phyloP scores from a whole-genome alignment of 37 sponge, comb jelly and placozoan species.

The Halisarca cf. caerulea region DNA sequence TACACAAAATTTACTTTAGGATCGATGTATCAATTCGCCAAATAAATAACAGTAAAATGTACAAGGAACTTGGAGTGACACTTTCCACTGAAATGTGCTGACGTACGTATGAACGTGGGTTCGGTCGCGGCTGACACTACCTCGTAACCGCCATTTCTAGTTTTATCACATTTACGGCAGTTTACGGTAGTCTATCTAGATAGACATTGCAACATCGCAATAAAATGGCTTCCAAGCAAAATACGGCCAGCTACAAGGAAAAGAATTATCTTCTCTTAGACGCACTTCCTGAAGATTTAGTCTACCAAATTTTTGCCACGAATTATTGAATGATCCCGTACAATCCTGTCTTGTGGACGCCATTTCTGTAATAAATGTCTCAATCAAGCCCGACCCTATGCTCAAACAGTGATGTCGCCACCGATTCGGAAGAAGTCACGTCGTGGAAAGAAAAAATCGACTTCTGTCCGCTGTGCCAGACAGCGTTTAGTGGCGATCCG shows the following conservation, averaged over 20 bases:
- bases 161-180: too few species aligned
- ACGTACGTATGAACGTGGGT: too few species aligned
- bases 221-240: too few species aligned
- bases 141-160: too few species aligned
- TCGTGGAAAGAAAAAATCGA: neutral
- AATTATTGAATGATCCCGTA: neutral
- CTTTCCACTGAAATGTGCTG: too few species aligned
- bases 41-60: too few species aligned
- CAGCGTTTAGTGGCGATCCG: neutral
- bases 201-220: too few species aligned
- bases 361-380: slow-evolving; percentile 13
- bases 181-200: too few species aligned
- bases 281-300: slow-evolving; percentile 2
- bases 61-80: too few species aligned
- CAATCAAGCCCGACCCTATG: neutral
- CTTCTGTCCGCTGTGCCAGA: neutral
- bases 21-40: neutral
- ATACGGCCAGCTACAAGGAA: neutral
- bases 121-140: too few species aligned
- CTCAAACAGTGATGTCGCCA: neutral
- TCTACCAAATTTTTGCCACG: slow-evolving; percentile 14
- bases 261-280: neutral
- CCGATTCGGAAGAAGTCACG: too few species aligned
- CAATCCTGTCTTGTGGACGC: slow-evolving; percentile 20
- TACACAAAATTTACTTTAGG: neutral